Evolutionary conservation across 2,797 vertebrate species (phyloP).

Genomic region (Philypnodon macrostomus): DNA sequence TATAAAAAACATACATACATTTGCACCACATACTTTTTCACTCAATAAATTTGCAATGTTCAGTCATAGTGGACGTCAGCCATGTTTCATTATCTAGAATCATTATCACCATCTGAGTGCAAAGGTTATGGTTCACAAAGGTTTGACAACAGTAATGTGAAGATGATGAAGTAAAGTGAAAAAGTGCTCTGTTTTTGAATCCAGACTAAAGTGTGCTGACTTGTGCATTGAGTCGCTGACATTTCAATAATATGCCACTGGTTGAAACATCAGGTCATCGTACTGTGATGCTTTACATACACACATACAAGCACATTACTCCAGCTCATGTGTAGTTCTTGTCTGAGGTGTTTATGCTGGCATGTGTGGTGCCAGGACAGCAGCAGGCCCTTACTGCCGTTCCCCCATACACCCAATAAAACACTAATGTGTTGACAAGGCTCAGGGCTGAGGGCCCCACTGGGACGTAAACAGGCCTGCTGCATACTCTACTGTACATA

Average conservation of each 20-base stretch:
- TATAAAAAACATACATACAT: too few species aligned
- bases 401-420: slow-evolving; percentile 64
- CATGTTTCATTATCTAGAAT: too few species aligned
- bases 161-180: too few species aligned
- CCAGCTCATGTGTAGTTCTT: slow-evolving; percentile 39
- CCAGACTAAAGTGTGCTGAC: neutral
- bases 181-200: too few species aligned
- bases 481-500: slow-evolving; percentile 7
- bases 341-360: slow-evolving; percentile 58
- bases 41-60: too few species aligned
- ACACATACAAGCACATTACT: slow-evolving; percentile 29
- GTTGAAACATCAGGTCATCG: slow-evolving; percentile 2
- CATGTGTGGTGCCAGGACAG: slow-evolving; percentile 51
- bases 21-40: too few species aligned
- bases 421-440: slow-evolving; percentile 60
- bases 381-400: slow-evolving; percentile 45
- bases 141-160: too few species aligned
- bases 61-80: too few species aligned
- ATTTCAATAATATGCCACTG: neutral
- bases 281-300: slow-evolving; percentile 2
- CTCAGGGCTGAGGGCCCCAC: slow-evolving; percentile 45
- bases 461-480: slow-evolving; percentile 37
- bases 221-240: neutral
- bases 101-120: too few species aligned
- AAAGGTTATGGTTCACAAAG: too few species aligned